phyloP scores from a whole-genome alignment of 2,113 vertebrate species.

The Notarius quadriscutis region DNA sequence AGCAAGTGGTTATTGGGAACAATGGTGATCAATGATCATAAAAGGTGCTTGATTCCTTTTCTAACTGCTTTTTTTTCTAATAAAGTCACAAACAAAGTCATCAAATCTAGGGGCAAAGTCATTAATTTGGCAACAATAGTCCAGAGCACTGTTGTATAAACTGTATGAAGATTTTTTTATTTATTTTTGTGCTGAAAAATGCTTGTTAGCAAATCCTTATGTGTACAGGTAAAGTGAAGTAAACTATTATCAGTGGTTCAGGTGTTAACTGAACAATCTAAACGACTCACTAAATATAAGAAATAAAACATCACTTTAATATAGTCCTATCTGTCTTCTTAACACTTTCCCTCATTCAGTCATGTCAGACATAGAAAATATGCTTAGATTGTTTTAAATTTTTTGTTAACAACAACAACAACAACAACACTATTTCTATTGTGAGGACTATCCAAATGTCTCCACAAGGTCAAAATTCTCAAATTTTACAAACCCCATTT shows the following conservation, averaged over 20 bases:
- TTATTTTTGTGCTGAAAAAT: background rate
- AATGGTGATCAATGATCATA: background rate
- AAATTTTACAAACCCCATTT: too few relatives aligned
- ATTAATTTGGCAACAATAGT: background rate
- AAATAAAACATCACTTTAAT: constrained; percentile 11
- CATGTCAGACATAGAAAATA: background rate
- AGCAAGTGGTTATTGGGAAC: background rate
- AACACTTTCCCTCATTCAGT: constrained; percentile 15
- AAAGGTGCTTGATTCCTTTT: background rate
- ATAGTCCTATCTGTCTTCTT: constrained; percentile 19
- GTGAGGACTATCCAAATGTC: too few relatives aligned
- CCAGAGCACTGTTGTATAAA: background rate
- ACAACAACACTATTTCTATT: too few relatives aligned
- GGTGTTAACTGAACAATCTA: background rate
- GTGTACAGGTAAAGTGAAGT: background rate
- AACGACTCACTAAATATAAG: background rate
- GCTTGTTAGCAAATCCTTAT: background rate
- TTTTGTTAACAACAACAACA: too few relatives aligned
- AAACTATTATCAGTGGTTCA: background rate
- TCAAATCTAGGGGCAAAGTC: background rate
- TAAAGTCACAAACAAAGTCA: background rate
- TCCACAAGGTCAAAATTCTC: too few relatives aligned
- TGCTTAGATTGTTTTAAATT: background rate
- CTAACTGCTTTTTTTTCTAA: background rate
- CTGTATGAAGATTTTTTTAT: background rate